Percentiles rank a stretch among this genome's conserved stretches.
Conservation (phyloP, 2,888 invertebrate species). For the Drosophila neoperkinsi region DNA sequence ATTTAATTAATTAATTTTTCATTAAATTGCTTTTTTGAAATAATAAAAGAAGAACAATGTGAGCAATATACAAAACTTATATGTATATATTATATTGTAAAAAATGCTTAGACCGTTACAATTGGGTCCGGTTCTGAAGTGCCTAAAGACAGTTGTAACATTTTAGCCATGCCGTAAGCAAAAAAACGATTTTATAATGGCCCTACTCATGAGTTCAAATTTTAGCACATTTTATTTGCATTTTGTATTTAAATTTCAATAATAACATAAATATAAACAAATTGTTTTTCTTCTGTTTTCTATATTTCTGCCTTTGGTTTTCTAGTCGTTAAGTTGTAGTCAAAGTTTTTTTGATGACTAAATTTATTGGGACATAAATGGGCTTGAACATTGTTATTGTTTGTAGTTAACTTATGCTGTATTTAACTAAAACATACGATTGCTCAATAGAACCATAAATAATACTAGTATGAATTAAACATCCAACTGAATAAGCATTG, state of each 20-base stretch:
- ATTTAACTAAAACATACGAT: conserved; percentile 62
- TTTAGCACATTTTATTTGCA: conserved; percentile 69
- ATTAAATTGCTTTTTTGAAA: conserved; percentile 79
- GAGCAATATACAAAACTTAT: conserved; percentile 32
- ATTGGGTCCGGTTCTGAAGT: conserved; percentile 76
- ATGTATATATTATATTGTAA: conserved; percentile 47
- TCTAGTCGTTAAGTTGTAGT: conserved; percentile 66
- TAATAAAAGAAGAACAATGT: conserved; percentile 16
- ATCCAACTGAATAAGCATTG: conserved; percentile 56
- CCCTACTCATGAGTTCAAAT: conserved; percentile 70
- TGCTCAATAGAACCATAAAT: conserved; percentile 56
- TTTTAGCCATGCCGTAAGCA: conserved; percentile 68
- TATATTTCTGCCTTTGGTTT: conserved; percentile 33
- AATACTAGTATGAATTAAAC: conserved; percentile 47
- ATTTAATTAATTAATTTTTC: conserved; percentile 72
- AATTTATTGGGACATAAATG: conserved; percentile 84
- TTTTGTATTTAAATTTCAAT: conserved; percentile 48
- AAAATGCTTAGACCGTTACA: conserved; percentile 62
- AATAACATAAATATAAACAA: conserved; percentile 17
- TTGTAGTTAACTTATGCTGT: conserved; percentile 73
- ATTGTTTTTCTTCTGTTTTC: conserved; percentile 33
- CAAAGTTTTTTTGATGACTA: conserved; percentile 82
- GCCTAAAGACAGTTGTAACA: conserved; percentile 71
- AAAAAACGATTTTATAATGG: conserved; percentile 82
- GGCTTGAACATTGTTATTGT: conserved; percentile 82